These are phyloP conservation scores for Chloropsis hardwickii DNA, from an alignment of 2,113 vertebrate species.

Conservation along the genomic window DNA sequence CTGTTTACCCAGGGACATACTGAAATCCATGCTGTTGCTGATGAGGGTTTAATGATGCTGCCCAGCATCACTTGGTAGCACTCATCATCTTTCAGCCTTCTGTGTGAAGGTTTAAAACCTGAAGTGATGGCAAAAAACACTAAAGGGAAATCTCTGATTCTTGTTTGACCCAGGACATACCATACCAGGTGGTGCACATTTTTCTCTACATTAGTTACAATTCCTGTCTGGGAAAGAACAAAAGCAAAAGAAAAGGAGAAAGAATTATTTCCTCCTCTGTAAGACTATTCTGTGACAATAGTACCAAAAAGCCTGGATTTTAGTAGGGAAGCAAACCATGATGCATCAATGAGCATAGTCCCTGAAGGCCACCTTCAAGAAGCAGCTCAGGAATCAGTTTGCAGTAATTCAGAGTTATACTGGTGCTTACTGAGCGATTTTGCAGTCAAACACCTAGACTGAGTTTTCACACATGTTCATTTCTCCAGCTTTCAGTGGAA, in stretches of 20 bases:
- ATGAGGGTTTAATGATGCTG: neutral
- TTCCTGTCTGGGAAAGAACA: neutral
- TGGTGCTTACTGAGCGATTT: neutral
- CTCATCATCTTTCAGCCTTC: neutral
- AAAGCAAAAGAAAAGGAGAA: slow-evolving; percentile 13
- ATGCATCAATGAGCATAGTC: neutral
- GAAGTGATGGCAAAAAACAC: neutral
- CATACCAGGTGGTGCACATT: neutral
- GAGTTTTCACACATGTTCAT: neutral
- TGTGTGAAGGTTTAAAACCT: neutral
- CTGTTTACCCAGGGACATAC: neutral
- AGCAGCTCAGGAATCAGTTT: neutral
- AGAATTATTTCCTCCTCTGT: neutral
- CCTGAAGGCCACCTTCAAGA: neutral
- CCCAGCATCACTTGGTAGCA: neutral
- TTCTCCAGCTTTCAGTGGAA: neutral
- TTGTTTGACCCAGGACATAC: neutral
- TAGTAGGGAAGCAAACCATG: neutral
- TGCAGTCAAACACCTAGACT: neutral
- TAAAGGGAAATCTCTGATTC: neutral
- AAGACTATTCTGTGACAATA: neutral
- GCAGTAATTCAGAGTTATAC: neutral
- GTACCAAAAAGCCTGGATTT: neutral
- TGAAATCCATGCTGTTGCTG: neutral
- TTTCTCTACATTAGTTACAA: neutral